A percentile compares a stretch with the other conserved stretches of the same genome.
Evolutionary conservation across 2,797 vertebrate genomes (phyloP).

Genomic region (Mallotus villosus): DNA sequence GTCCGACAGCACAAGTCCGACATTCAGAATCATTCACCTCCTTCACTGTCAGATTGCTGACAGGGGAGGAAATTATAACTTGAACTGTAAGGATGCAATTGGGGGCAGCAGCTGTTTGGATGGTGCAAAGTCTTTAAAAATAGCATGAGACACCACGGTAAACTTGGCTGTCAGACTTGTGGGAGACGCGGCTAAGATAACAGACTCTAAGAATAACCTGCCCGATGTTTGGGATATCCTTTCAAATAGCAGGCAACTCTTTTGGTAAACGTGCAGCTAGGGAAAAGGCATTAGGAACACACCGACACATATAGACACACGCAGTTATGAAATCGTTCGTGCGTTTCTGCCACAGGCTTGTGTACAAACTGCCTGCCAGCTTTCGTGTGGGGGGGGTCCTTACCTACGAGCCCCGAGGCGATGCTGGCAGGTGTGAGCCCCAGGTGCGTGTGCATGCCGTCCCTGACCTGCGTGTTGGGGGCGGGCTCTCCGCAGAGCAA

Average conservation of each 20-base stretch:
- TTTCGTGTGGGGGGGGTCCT: conserved; percentile 21
- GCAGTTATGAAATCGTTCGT: too few relatives aligned
- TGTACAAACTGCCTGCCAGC: background rate
- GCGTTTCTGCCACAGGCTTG: background rate
- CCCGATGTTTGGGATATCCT: too few relatives aligned
- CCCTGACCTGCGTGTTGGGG: conserved; percentile 61
- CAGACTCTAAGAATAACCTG: conserved; percentile 28
- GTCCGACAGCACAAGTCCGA: too few relatives aligned
- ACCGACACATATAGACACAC: background rate
- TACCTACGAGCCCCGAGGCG: conserved; percentile 85
- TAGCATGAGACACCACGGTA: background rate
- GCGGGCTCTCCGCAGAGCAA: conserved; percentile 81
- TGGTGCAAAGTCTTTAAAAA: conserved; percentile 3
- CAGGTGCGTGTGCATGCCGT: conserved; percentile 69
- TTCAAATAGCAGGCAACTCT: conserved; percentile 6
- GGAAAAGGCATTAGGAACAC: background rate
- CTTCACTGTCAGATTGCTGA: conserved; percentile 27
- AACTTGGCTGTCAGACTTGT: background rate
- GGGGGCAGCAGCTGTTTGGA: conserved; percentile 41
- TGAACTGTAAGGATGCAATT: conserved; percentile 29
- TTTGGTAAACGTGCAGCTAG: background rate
- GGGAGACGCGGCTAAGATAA: background rate
- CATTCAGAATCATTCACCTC: conserved; percentile 1
- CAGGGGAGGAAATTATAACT: conserved; percentile 38
- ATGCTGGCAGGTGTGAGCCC: conserved; percentile 82